Base-by-base conservation (phyloP, 2,888 invertebrate species). In the Lithophane ornitopus region DNA sequence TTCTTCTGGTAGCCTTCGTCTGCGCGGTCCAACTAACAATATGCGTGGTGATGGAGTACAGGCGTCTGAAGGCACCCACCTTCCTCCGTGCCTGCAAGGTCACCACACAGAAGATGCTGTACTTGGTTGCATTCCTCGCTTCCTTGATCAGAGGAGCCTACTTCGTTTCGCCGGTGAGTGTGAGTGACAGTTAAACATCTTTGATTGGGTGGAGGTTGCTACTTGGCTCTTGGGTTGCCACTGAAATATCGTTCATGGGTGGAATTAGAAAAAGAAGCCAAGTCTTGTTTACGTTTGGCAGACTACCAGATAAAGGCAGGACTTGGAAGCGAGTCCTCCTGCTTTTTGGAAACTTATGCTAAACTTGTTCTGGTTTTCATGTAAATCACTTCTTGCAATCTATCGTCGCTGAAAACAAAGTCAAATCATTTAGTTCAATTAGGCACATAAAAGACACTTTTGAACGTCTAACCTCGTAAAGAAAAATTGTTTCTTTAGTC, bases 61-160 rank as follows among this genome's bases (percentile, higher is more conserved):
- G 98, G 87, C 97, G 98, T 82, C 97, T 98, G 92, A 98, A 99
- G 94, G 98, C 98, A 70, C 98, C 98, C 0, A 98, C 98, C 14
- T 97, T 98, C 88, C 94, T 98, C 19, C 97, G 98, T 70, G 99
- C 99, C 19, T 98, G 98, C 92, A 97, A 98, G 89, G 97, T 99
- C 76, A 99, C 99, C 85, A 99, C 98, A 41, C 99, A 99, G 93
- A 99, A 99, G 96, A 97, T 98, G 91, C 97, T 99, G 65, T 99
- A 99, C 91, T 97, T 99, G 88, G 98, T 99, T 85, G 98, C 98
- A 54, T 99, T 98, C 94, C 96, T 99, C 69, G 99, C 99, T 1
- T 98, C 98, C 26, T 97, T 98, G 19, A 97, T 99, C 74, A 97
- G 99, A 68, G 99, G 99, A 63, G 98, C 98, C 4, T 99, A 98